Evolutionary conservation across 2,113 vertebrate genomes (phyloP).

Genomic region (Morphnarchus princeps): DNA sequence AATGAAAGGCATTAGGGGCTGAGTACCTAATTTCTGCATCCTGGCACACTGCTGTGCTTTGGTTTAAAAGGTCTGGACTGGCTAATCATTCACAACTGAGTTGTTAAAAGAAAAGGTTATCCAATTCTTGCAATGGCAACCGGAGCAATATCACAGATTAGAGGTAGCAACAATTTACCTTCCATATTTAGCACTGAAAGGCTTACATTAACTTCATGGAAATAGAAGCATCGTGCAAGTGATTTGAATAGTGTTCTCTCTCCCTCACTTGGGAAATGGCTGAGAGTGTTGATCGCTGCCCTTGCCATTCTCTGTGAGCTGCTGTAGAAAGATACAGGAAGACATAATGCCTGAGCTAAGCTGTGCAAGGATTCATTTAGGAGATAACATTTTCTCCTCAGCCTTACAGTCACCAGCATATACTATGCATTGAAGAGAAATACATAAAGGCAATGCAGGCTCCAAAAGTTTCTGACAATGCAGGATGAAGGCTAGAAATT

Average conservation of each 20-base stretch:
- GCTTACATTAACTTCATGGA: background rate
- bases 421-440: background rate
- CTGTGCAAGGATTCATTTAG: background rate
- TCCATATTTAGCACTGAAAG: background rate
- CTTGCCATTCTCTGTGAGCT: background rate
- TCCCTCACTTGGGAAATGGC: background rate
- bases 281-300: accelerated
- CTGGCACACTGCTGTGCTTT: background rate
- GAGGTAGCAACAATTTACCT: background rate
- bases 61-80: background rate
- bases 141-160: background rate
- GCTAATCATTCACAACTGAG: background rate
- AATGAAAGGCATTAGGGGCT: background rate
- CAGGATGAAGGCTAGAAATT: background rate
- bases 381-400: background rate
- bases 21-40: background rate
- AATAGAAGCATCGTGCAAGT: background rate
- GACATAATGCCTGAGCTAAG: background rate
- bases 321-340: background rate
- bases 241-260: background rate
- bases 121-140: background rate
- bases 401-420: background rate
- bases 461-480: background rate
- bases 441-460: background rate
- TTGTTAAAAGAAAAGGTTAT: background rate